Conservation (phyloP, 2,797 vertebrate genomes). For the Onychomys leucogaster region DNA sequence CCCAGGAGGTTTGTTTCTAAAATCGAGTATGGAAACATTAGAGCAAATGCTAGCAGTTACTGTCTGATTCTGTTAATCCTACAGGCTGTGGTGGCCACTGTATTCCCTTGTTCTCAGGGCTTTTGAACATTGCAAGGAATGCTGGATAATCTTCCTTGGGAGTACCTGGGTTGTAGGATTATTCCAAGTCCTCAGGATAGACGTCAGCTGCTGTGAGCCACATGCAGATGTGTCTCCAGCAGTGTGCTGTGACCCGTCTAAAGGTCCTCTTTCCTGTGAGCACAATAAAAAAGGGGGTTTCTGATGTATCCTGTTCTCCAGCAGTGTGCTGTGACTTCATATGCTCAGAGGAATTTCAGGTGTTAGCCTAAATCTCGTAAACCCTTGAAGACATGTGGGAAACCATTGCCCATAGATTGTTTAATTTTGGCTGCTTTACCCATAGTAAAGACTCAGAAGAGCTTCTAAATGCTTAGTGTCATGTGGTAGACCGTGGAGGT, state of each 20-base stretch:
- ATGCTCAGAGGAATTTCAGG: not conserved
- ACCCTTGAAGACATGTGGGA: conserved; percentile 40
- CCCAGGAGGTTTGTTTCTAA: conserved; percentile 41
- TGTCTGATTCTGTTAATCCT: not conserved
- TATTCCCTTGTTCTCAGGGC: not conserved
- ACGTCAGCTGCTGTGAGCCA: not conserved
- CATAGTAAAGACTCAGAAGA: not conserved
- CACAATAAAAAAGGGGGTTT: too few relatives aligned
- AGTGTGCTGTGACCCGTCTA: too few relatives aligned
- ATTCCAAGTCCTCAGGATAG: not conserved
- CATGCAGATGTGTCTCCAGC: not conserved
- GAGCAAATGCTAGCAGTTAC: not conserved
- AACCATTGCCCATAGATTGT: conserved; percentile 24
- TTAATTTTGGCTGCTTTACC: conserved; percentile 19
- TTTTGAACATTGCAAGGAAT: not conserved
- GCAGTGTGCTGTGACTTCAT: not conserved
- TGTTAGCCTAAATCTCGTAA: not conserved
- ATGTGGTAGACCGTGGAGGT: not conserved
- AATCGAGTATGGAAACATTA: conserved; percentile 31
- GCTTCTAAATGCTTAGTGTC: not conserved
- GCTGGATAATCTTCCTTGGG: not conserved
- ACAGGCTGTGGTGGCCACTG: not conserved
- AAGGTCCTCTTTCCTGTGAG: too few relatives aligned
- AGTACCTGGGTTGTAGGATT: not conserved
- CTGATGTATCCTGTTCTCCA: not conserved